Conservation (phyloP, 2,113 vertebrate genomes). For the Dipodomys ordii region DNA sequence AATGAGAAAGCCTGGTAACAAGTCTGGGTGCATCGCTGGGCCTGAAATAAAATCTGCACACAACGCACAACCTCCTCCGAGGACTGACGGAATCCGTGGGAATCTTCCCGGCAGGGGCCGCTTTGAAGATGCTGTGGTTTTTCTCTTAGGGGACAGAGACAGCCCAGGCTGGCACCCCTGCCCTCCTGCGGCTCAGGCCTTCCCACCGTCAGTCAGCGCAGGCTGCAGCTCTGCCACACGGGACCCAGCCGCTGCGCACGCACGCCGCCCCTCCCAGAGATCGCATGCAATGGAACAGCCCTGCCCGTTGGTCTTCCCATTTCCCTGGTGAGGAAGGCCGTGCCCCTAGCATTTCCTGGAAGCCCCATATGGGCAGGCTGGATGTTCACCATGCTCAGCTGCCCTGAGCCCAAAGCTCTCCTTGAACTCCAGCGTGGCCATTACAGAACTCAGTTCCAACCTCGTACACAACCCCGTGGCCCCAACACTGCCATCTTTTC, state of each 20-base stretch:
- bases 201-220: background rate
- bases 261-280: background rate
- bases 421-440: background rate
- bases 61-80: conserved; percentile 59
- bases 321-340: conserved; percentile 53
- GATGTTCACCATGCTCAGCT: background rate
- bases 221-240: background rate
- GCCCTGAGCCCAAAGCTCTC: conserved; percentile 12
- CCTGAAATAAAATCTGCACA: background rate
- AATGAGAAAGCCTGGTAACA: background rate
- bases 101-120: conserved; percentile 84
- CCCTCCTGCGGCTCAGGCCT: background rate
- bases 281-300: background rate
- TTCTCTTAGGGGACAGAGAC: conserved; percentile 65
- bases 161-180: background rate
- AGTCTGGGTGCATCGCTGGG: background rate
- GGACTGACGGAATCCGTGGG: conserved; percentile 84
- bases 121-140: conserved; percentile 75
- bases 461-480: background rate
- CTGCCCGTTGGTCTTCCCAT: background rate
- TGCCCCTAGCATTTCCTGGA: conserved; percentile 37
- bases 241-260: background rate
- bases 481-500: background rate
- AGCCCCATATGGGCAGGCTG: conserved; percentile 46
- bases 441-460: background rate